Evolutionary conservation across 2,113 vertebrate genomes (phyloP).

Genomic region (Craseonycteris thonglongyai): DNA sequence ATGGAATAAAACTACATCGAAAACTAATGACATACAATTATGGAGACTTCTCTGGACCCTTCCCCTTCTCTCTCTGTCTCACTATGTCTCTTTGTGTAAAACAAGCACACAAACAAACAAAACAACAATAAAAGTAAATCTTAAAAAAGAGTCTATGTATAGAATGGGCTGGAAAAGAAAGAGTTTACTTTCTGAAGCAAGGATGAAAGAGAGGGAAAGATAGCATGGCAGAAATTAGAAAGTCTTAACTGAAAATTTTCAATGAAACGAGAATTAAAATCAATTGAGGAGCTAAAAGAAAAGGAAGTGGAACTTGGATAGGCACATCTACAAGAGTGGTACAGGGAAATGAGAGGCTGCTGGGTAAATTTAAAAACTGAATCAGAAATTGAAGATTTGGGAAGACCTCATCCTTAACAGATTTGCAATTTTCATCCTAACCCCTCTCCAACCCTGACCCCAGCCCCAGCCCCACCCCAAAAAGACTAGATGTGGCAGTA

Average conservation of each 20-base stretch:
- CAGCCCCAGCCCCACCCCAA: rapidly evolving
- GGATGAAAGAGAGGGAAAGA: background rate
- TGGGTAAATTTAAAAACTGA: background rate
- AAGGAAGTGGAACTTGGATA: background rate
- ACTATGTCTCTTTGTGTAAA: no score
- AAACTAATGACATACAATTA: no score
- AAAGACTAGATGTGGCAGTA: background rate
- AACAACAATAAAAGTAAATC: no score
- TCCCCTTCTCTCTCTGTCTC: no score
- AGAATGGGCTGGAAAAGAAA: background rate
- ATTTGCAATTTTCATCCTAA: background rate
- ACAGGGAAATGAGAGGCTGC: background rate
- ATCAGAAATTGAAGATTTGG: background rate
- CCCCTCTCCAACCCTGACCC: no score
- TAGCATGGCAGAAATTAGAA: background rate
- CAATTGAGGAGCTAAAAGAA: background rate
- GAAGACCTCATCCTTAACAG: background rate
- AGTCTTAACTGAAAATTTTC: background rate
- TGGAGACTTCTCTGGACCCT: no score
- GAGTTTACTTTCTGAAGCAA: background rate
- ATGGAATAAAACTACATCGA: no score
- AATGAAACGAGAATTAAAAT: background rate
- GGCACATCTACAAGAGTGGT: background rate
- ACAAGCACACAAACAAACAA: no score
- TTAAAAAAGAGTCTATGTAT: no score